These are phyloP conservation scores for Pterocles burchelli DNA, from an alignment of 2,113 vertebrate species.

Conservation along the genomic window DNA sequence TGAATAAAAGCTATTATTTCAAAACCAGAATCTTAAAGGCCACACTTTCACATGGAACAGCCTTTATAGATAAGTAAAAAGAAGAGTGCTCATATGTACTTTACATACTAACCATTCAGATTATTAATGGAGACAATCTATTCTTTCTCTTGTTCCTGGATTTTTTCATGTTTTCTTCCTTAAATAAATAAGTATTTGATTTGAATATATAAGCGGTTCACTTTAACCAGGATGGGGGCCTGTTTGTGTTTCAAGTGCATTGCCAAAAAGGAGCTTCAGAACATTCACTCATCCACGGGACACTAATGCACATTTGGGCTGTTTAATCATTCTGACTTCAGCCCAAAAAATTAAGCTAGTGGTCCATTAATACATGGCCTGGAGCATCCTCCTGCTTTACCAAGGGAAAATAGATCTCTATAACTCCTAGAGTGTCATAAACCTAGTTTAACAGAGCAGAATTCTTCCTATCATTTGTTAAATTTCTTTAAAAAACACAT, in stretches of 20 bases:
- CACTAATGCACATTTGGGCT: background rate
- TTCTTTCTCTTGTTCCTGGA: background rate
- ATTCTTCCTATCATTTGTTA: background rate
- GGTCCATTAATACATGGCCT: background rate
- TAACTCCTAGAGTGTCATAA: background rate
- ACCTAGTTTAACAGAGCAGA: background rate
- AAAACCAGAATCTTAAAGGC: background rate
- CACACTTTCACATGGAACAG: background rate
- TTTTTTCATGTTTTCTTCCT: background rate
- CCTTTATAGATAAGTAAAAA: background rate
- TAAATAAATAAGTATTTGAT: background rate
- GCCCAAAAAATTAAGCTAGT: conserved; percentile 1
- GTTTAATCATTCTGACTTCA: conserved; percentile 28
- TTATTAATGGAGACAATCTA: background rate
- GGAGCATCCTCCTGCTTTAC: background rate
- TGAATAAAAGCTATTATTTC: background rate
- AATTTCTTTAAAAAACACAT: background rate
- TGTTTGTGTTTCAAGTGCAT: background rate
- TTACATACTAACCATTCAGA: background rate
- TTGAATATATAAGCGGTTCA: background rate
- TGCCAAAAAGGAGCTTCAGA: background rate
- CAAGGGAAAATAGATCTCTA: conserved; percentile 14
- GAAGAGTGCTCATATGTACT: background rate
- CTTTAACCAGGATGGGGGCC: background rate
- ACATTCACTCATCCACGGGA: background rate